Evolutionary conservation across 1,140 invertebrate genomes (phyloP), one percentile per base, ranked within the genome.

Genomic region (Metopolophium dirhodum): DNA sequence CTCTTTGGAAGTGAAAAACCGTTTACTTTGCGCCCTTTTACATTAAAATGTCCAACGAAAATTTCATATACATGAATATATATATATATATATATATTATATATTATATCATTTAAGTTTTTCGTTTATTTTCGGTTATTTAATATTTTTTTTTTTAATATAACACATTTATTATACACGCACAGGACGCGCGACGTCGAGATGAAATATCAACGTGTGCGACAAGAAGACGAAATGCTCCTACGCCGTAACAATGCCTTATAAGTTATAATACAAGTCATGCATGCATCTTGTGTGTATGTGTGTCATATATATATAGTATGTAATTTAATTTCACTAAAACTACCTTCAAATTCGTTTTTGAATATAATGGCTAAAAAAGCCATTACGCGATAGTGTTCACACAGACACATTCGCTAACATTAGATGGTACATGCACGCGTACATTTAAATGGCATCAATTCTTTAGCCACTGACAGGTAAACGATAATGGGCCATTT

Each of bases 401-500:
- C 45, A 20, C 37, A 47, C 85, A 49, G 14, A 30, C 83, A 47
- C 83, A 86, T 26, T 30, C 23, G 85, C 7, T 20, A 7, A 45
- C 83, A 23, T 85, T n/a, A n/a, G 45, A n/a, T 7, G 37, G 35
- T 45, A 23, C 41, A 41, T 11, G 83, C 1, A 1, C 23, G 30
- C 30, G 30, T 35, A 87, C 14, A 87, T 87, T 49, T 49, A 87
- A 87, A 87, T 35, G 6, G 86, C 45, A 49, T 51, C 30, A 49
- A n/a, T 87, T 87, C 86, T 87, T 87, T 87, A 87, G 47, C 14
- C 37, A 14, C 26, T 87, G 86, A 87, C 86, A 87, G 30, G 47
- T 87, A 87, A 87, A 87, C 86, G 86, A 47, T 87, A 49, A 87
- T 51, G 45, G 86, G 30, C 86, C 86, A n/a, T 49, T 87, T 87